Base-by-base conservation (phyloP, 1,140 invertebrate genomes). In the Neoseiulus cucumeris region DNA sequence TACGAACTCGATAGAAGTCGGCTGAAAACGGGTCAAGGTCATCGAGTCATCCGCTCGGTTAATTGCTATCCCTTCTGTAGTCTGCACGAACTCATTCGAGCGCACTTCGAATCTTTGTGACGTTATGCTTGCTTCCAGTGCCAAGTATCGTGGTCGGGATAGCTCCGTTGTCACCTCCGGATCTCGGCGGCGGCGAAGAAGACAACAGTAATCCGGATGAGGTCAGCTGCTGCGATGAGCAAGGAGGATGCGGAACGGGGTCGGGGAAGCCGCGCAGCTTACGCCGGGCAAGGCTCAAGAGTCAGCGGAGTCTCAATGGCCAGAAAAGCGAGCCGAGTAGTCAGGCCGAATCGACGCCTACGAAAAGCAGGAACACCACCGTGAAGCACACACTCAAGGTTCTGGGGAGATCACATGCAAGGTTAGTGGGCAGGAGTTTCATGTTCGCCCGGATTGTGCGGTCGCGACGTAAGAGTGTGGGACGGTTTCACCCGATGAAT, bases 341-440 rank as follows among this genome's bases (percentile, higher is more conserved):
- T 33, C 25, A 59, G 51, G 33, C 25, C 25, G 51, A 59, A 25
- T 14, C 22, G 14, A 25, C 51, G 14, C 25, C 14, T 29, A 25
- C 25, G 51, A 25, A 59, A 25, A 59, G 33, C 33, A 25, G 51
- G 51, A 33, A 20, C 51, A 59, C 51, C 25, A 33, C 33, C 51
- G 25, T 29, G 25, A 59, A 59, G 51, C 51, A 59, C 51, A 59
- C 51, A 33, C 51, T 59, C 51, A 59, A 59, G 22, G 51, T 59
- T 25, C 51, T 59, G 14, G 51, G 51, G 25, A 59, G 51, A 59
- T 59, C 51, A 18, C 51, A 59, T 20, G 51, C 51, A 25, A 59
- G 51, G 51, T 59, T 14, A 20, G 51, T 39, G 33, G 33, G 33
- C n/a, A n/a, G n/a, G n/a, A n/a, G n/a, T n/a, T n/a, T n/a, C n/a